Base-by-base conservation (phyloP, 2,113 vertebrate genomes). In the Eptesicus fuscus region DNA sequence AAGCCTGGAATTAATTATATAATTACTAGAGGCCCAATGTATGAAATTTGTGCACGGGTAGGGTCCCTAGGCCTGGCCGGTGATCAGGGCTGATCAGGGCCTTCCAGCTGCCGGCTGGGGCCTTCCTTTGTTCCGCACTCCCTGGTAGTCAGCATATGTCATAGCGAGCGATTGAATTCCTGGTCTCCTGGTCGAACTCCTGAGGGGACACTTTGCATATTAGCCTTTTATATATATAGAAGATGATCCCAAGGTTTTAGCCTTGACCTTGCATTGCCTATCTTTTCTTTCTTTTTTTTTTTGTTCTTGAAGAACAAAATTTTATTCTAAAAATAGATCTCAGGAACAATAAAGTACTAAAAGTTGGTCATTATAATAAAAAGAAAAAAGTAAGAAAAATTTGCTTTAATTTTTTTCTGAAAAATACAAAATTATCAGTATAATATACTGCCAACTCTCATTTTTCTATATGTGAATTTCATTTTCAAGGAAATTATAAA, bases 301-400 rank as follows among this genome's bases (percentile, higher is more conserved):
- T 28, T 74, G 23, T 47, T 63, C n/a, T 94, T 30, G 82, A 10
- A 91, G 93, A 70, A 67, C 88, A 97, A 96, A 79, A 65, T 90
- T 97, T 94, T 44, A 95, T 95, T 98, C 97, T 88, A 94, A 98
- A 97, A 91, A 97, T 95, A 98, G 88, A 96, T 93, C 96, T 92
- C 91, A 96, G 87, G 96, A 97, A 95, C 0, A 95, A 94, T 83
- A 86, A 86, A 63, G 95, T 94, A 85, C 95, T 96, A 96, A 87
- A 97, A 97, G 93, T 85, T 95, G 37, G 44, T 83, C 76, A 80
- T 73, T 91, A 83, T 53, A 95, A 86, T 71, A 96, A 83, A 92
- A 93, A 92, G 13, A 47, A 82, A 84, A 94, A 91, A 73, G 25
- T 63, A 88, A 78, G 78, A 87, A 51, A 42, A 96, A 23, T 77